Evolutionary conservation across 2,113 vertebrate species (phyloP), one percentile per base, ranked within the genome.

Genomic region (Microtus montanus): DNA sequence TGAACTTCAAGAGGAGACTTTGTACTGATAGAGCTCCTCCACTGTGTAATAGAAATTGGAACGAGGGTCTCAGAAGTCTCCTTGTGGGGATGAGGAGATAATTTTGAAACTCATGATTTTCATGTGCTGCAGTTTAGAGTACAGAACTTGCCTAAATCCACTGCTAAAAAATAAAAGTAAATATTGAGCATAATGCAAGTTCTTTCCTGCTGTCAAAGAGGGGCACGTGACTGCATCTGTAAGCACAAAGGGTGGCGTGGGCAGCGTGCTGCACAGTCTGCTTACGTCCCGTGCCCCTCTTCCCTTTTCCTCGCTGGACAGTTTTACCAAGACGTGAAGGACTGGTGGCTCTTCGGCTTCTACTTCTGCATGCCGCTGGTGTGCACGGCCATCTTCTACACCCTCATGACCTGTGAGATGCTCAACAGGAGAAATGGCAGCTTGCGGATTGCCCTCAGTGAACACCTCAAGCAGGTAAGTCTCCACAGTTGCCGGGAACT

Each of bases 311-410:
- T 66, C 92, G 87, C 19, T 38, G 70, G 94, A 11, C 95, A 99
- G 99, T 99, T 99, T 95, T 99, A 99, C 92, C 98, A 86, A 85
- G 47, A 98, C 0, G 98, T 96, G 38, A 99, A 99, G 97, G 99
- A 99, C 96, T 99, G 99, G 99, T 99, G 99, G 99, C 97, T 99
- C 49, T 99, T 99, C 54, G 99, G 99, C 52, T 99, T 99, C 98
- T 99, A 99, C 97, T 99, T 99, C 96, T 99, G 99, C 82, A 98
- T 99, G 87, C 99, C 99, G 0, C 97, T 99, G 96, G 98, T 98
- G 22, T 99, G 99, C 97, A 99, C 99, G 0, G 99, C 98, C 1
- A 91, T 99, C 94, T 99, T 99, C 97, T 99, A 99, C 96, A 99
- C 99, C 0, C 98, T 99, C 96, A 99, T 99, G 99, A 99, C 99